phyloP scores from a whole-genome alignment of 2,888 invertebrate genomes.

The Hermodice carunculata region DNA sequence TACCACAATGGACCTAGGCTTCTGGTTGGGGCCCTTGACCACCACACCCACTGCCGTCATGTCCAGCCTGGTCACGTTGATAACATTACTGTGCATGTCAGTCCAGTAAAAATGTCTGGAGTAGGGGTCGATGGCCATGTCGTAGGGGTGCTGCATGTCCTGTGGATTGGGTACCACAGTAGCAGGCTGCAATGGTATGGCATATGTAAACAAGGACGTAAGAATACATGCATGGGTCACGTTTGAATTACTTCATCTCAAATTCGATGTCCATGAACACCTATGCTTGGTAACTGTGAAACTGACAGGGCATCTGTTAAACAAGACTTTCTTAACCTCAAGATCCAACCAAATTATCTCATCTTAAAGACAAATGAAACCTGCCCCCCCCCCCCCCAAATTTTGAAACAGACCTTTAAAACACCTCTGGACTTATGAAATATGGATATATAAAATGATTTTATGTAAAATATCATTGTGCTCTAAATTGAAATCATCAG shows the following conservation, averaged over 20 bases:
- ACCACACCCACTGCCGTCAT: conserved; percentile 74
- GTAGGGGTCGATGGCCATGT: conserved; percentile 88
- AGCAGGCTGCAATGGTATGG: conserved; percentile 39
- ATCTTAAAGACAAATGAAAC: no score
- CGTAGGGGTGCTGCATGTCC: conserved; percentile 75
- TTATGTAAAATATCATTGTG: no score
- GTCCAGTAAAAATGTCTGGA: conserved; percentile 91
- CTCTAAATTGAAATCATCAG: no score
- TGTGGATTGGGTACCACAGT: conserved; percentile 46
- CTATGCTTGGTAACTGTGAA: no score
- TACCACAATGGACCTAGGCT: conserved; percentile 86
- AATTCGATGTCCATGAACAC: not conserved
- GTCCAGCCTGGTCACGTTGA: conserved; percentile 87
- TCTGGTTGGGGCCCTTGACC: conserved; percentile 81
- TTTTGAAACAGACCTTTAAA: no score
- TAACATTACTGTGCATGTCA: conserved; percentile 84
- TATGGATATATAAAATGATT: no score
- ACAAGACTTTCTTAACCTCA: no score
- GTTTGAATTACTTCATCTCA: not conserved
- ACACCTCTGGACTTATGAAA: no score
- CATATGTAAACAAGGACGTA: not conserved
- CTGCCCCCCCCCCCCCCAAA: no score
- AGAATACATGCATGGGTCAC: not conserved
- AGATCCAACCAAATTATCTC: no score
- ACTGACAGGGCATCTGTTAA: no score